Conservation (phyloP, 35 echinoderm and acorn worm genomes). For the Ophiothrix spiculata region DNA sequence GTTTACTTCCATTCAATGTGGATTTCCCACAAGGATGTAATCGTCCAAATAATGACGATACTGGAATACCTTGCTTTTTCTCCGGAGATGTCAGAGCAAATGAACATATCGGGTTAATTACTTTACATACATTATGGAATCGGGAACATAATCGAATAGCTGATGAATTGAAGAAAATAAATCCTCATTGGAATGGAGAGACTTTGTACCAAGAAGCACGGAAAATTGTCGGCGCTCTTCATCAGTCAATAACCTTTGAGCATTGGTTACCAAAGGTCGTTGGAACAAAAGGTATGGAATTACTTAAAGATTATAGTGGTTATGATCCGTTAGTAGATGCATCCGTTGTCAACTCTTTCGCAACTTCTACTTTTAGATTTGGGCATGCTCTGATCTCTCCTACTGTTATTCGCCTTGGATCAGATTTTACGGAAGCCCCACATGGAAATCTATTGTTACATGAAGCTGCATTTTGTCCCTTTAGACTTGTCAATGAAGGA, state of each 20-base stretch:
- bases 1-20: background rate
- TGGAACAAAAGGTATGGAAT: background rate
- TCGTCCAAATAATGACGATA: background rate
- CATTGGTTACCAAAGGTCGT: background rate
- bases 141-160: conserved; percentile 2
- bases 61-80: background rate
- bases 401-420: background rate
- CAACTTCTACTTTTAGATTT: background rate
- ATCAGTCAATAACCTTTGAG: background rate
- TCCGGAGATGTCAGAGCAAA: background rate
- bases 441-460: background rate
- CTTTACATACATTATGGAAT: background rate
- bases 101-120: background rate
- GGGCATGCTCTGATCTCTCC: background rate
- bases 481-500: background rate
- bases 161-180: background rate
- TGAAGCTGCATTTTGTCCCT: background rate
- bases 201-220: background rate
- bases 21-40: background rate
- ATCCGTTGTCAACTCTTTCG: background rate
- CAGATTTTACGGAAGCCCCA: background rate
- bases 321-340: background rate
- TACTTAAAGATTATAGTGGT: background rate
- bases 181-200: background rate
- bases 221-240: background rate